These are phyloP conservation scores for Hypanus sabinus DNA, from an alignment of 2,113 vertebrate species.

Conservation along the genomic window DNA sequence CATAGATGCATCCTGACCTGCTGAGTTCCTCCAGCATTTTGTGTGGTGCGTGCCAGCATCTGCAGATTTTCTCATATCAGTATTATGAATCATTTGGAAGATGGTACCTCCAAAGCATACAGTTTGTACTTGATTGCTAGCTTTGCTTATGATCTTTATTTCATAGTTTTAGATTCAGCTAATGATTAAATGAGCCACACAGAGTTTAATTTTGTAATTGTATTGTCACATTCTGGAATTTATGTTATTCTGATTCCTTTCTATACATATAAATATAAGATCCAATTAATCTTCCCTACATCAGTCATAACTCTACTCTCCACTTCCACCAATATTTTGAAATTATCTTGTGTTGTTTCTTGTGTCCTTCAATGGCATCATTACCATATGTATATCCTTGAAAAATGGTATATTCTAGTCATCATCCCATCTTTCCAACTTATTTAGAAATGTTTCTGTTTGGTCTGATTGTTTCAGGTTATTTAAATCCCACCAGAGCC, in stretches of 20 bases:
- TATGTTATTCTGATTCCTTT: background rate
- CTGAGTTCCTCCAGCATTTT: too few species aligned
- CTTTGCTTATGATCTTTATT: background rate
- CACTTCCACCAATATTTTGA: background rate
- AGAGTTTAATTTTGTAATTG: background rate
- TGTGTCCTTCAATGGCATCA: background rate
- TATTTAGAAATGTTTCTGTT: background rate
- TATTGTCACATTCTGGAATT: background rate
- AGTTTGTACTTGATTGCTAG: background rate
- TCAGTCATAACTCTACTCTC: background rate
- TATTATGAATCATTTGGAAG: too few species aligned
- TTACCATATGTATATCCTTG: background rate
- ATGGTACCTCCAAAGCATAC: too few species aligned
- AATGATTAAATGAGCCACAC: background rate
- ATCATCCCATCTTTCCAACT: background rate
- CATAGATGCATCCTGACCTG: too few species aligned
- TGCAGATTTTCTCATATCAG: too few species aligned
- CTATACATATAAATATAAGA: background rate
- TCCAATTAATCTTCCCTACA: background rate
- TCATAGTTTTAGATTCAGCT: background rate
- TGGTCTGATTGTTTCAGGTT: background rate
- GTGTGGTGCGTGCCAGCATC: too few species aligned
- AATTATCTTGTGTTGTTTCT: background rate
- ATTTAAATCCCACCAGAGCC: background rate
- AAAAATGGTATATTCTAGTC: background rate